Evolutionary conservation across 1,140 invertebrate species (phyloP).

Genomic region (Dendroctonus valens): DNA sequence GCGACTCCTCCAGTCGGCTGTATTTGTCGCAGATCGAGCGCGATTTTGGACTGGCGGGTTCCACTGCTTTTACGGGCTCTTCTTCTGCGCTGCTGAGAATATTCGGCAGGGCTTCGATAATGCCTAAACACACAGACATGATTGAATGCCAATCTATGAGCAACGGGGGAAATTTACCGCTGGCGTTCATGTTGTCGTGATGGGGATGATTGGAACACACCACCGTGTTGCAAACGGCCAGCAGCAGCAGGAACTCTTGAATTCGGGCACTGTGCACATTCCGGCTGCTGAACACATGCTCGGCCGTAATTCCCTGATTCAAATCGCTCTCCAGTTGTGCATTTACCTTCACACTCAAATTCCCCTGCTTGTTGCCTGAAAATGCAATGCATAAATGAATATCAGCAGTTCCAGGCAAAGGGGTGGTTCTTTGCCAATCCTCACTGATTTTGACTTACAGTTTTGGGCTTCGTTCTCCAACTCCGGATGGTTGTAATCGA

Average conservation of each 20-base stretch:
- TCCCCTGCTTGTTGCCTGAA: conserved; percentile 25
- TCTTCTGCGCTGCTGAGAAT: conserved; percentile 13
- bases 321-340: conserved; percentile 68
- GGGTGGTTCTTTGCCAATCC: too few species aligned
- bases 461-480: conserved; percentile 52
- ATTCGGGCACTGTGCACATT: conserved; percentile 55
- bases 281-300: conserved; percentile 39
- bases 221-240: conserved; percentile 96
- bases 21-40: conserved; percentile 55
- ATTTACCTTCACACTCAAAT: conserved; percentile 59
- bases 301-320: conserved; percentile 46
- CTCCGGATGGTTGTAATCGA: conserved; percentile 82
- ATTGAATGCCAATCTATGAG: not conserved
- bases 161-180: conserved; percentile 52
- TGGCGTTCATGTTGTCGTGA: conserved; percentile 84
- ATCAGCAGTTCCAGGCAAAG: not conserved
- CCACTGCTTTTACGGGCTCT: not conserved
- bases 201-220: conserved; percentile 89
- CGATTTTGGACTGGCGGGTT: conserved; percentile 1
- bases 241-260: conserved; percentile 87
- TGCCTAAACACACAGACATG: conserved; percentile 27
- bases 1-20: conserved; percentile 66
- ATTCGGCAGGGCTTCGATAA: conserved; percentile 55
- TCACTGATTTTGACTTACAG: conserved; percentile 20
- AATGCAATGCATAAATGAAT: not conserved